Percentiles rank a stretch among this genome's conserved stretches.
These are phyloP conservation scores for Melanostoma mellinum DNA, from an alignment of 2,888 invertebrate genomes.

Conservation along the genomic window DNA sequence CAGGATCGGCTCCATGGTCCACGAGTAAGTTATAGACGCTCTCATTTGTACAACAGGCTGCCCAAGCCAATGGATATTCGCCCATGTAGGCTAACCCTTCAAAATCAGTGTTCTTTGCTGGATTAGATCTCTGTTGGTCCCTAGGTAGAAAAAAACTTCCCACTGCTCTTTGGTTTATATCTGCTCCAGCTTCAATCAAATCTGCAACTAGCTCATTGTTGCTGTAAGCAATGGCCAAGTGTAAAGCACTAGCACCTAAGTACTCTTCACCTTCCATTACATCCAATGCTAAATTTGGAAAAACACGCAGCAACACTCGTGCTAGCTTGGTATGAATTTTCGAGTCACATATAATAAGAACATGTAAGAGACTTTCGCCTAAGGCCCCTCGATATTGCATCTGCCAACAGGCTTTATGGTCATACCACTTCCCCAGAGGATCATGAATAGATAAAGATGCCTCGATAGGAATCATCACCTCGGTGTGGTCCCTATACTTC, in stretches of 20 bases:
- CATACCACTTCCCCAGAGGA: slow-evolving; percentile 93
- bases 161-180: slow-evolving; percentile 95
- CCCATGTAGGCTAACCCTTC: slow-evolving; percentile 98
- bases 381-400: slow-evolving; percentile 97
- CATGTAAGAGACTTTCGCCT: slow-evolving; percentile 96
- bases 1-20: slow-evolving; percentile 96
- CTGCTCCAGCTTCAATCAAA: slow-evolving; percentile 95
- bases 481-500: slow-evolving; percentile 93
- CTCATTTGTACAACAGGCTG: slow-evolving; percentile 98
- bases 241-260: slow-evolving; percentile 96
- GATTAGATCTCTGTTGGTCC: slow-evolving; percentile 93
- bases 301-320: slow-evolving; percentile 93
- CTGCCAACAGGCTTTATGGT: slow-evolving; percentile 98
- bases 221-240: slow-evolving; percentile 97
- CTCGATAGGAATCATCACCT: slow-evolving; percentile 93
- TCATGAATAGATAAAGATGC: slow-evolving; percentile 92
- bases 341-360: slow-evolving; percentile 96
- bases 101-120: slow-evolving; percentile 93
- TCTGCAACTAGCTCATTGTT: slow-evolving; percentile 97
- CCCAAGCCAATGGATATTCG: slow-evolving; percentile 98
- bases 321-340: slow-evolving; percentile 89
- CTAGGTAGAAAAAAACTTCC: slow-evolving; percentile 98
- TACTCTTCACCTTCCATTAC: slow-evolving; percentile 99
- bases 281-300: slow-evolving; percentile 94
- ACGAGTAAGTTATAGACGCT: slow-evolving; percentile 97